phyloP scores from a whole-genome alignment of 2,113 vertebrate species.

The Myotis davidii region DNA sequence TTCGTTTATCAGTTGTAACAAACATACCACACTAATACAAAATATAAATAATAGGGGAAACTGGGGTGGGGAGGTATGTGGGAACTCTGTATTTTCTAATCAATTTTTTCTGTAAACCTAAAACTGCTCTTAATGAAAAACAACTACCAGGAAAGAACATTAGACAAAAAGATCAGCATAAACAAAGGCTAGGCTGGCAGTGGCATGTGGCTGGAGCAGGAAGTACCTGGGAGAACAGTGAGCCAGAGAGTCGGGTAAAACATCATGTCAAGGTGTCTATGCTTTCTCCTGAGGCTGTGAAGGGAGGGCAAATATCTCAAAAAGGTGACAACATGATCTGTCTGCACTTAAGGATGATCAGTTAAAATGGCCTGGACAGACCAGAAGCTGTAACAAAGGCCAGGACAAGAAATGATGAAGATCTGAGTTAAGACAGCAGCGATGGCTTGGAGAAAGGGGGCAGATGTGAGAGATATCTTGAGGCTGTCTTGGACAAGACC shows the following conservation, averaged over 20 bases:
- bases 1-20: neutral
- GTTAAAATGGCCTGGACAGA: neutral
- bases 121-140: neutral
- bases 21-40: neutral
- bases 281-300: neutral
- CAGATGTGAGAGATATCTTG: neutral
- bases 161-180: neutral
- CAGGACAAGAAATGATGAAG: neutral
- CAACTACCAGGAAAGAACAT: neutral
- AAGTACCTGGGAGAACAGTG: neutral
- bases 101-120: slow-evolving; percentile 14
- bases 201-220: neutral
- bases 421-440: neutral
- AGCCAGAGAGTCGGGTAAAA: neutral
- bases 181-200: neutral
- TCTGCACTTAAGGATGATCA: neutral
- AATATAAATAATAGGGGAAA: neutral
- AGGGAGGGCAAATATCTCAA: slow-evolving; percentile 5
- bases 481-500: neutral
- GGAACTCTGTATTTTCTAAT: neutral
- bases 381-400: neutral
- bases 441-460: neutral
- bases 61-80: neutral
- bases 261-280: neutral
- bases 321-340: neutral